These are phyloP conservation scores for Cepaea nemoralis DNA, from an alignment of 1,140 invertebrate species.

Conservation along the genomic window DNA sequence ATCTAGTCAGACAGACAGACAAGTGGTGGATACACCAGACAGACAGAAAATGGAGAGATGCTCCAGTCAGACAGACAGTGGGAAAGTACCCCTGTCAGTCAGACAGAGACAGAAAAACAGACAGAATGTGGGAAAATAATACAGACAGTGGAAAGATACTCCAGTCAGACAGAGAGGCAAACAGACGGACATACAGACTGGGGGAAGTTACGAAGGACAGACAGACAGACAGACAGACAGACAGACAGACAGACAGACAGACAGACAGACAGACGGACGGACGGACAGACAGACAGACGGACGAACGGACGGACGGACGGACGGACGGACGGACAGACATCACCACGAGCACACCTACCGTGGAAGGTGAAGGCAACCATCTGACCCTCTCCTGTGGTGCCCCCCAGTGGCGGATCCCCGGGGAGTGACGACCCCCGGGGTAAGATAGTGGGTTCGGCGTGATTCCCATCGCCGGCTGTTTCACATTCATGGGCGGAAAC, in stretches of 20 bases:
- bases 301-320: not conserved
- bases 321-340: not conserved
- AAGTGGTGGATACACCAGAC: no score
- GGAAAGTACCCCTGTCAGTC: no score
- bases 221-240: not conserved
- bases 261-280: no score
- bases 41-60: not conserved
- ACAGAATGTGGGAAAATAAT: no score
- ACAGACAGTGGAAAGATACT: not conserved
- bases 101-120: no score
- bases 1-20: not conserved
- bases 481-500: slow-evolving; percentile 33
- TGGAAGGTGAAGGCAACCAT: slow-evolving; percentile 33
- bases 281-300: not conserved
- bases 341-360: slow-evolving; percentile 10
- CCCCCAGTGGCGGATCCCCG: slow-evolving; percentile 10
- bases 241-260: not conserved
- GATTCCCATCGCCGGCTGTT: slow-evolving; percentile 29
- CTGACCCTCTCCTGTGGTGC: slow-evolving; percentile 18
- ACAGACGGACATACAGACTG: not conserved
- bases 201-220: no score
- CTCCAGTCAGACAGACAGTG: not conserved
- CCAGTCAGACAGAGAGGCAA: not conserved
- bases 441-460: slow-evolving; percentile 3
- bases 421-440: slow-evolving; percentile 24